A percentile compares a stretch with the other conserved stretches of the same genome.
phyloP scores from a whole-genome alignment of 2,888 invertebrate species.

The Agrochola lota region DNA sequence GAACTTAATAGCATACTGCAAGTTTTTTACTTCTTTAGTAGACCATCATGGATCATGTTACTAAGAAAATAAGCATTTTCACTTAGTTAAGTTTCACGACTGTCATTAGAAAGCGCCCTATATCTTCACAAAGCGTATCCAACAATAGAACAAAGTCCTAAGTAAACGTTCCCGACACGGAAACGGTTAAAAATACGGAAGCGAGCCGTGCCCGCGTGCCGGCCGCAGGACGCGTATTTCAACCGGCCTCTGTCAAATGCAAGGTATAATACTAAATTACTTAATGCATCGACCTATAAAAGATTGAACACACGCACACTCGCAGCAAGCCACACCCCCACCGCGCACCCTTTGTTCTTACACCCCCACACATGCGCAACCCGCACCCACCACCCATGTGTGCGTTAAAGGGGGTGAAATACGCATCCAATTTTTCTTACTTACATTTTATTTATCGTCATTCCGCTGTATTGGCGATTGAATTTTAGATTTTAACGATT shows the following conservation, averaged over 20 bases:
- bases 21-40: not conserved
- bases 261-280: conserved; percentile 89
- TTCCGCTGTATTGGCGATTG: conserved; percentile 71
- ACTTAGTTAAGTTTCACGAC: not conserved
- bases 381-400: conserved; percentile 64
- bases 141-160: conserved; percentile 50
- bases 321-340: conserved; percentile 78
- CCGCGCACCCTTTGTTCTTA: conserved; percentile 81
- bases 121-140: conserved; percentile 30
- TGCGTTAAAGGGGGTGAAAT: conserved; percentile 81
- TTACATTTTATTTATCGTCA: conserved; percentile 80
- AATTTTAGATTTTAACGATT: conserved; percentile 74
- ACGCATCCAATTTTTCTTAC: conserved; percentile 84
- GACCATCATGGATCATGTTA: not conserved
- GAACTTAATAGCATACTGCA: not conserved
- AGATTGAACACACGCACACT: conserved; percentile 87
- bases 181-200: conserved; percentile 66
- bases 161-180: conserved; percentile 56
- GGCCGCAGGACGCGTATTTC: conserved; percentile 59
- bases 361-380: conserved; percentile 81
- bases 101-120: conserved; percentile 11
- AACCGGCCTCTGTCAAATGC: conserved; percentile 83
- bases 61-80: not conserved
- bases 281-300: conserved; percentile 90
- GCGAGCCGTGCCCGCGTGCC: conserved; percentile 5